phyloP scores from a whole-genome alignment of 1,140 invertebrate genomes.

The Polypedilum pembai region DNA sequence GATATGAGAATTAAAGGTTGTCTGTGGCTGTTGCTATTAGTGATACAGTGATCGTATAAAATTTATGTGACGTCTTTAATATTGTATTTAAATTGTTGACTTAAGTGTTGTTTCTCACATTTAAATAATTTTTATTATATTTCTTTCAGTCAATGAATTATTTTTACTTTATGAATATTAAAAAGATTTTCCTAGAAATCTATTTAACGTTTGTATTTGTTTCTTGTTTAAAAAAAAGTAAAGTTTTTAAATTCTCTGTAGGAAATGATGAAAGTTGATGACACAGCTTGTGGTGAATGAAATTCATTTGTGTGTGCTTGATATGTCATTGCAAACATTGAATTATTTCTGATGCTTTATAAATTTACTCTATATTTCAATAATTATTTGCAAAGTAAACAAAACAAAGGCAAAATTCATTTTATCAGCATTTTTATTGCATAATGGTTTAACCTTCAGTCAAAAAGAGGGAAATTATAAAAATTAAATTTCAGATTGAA shows the following conservation, averaged over 20 bases:
- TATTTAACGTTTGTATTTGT: not conserved
- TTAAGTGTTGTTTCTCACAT: not conserved
- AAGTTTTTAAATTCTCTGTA: not conserved
- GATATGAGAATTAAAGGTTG: too few species aligned
- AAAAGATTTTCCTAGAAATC: too few species aligned
- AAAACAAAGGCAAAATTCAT: not conserved
- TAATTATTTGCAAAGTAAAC: not conserved
- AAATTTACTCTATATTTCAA: constrained; percentile 25
- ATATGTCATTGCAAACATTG: not conserved
- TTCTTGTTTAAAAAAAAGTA: constrained; percentile 27
- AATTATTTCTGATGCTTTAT: constrained; percentile 24
- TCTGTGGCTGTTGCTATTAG: too few species aligned
- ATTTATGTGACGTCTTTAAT: constrained; percentile 1
- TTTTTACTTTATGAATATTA: not conserved
- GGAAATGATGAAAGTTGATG: not conserved
- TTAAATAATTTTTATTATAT: not conserved
- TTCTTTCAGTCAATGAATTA: not conserved
- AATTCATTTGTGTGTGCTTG: not conserved
- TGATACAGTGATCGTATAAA: too few species aligned
- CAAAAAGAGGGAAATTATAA: not conserved
- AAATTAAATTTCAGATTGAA: not conserved
- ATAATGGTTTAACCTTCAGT: not conserved
- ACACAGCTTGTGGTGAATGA: not conserved
- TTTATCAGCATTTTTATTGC: not conserved
- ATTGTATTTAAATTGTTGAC: not conserved